A percentile compares a stretch with the other conserved stretches of the same genome.
Evolutionary conservation across 2,113 vertebrate genomes (phyloP).

Genomic region (Phrynosoma platyrhinos): DNA sequence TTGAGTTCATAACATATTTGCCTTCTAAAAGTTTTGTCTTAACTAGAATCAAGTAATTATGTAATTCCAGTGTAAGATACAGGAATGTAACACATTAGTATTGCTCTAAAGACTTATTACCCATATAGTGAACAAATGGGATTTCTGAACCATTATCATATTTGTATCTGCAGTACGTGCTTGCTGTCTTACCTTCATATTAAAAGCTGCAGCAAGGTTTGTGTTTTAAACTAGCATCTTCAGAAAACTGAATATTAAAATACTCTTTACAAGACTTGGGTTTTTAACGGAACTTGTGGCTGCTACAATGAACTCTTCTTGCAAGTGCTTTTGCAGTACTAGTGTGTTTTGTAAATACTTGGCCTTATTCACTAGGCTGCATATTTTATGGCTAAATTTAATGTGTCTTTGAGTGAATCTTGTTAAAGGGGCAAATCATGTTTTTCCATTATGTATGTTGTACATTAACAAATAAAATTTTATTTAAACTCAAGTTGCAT

Average conservation of each 20-base stretch:
- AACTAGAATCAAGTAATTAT: slow-evolving; percentile 26
- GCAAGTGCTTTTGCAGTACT: slow-evolving; percentile 75
- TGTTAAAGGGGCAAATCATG: slow-evolving; percentile 52
- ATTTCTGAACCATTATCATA: slow-evolving; percentile 18
- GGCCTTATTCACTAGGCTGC: slow-evolving; percentile 76
- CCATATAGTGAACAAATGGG: background rate
- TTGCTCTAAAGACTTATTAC: background rate
- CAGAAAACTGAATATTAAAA: slow-evolving; percentile 27
- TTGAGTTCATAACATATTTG: slow-evolving; percentile 23
- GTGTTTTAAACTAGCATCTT: slow-evolving; percentile 47
- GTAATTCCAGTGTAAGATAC: slow-evolving; percentile 30
- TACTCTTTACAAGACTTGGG: slow-evolving; percentile 44
- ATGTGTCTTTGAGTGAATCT: slow-evolving; percentile 55
- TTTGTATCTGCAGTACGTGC: slow-evolving; percentile 58
- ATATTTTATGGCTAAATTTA: slow-evolving; percentile 50
- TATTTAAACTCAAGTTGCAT: slow-evolving; percentile 63
- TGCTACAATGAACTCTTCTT: slow-evolving; percentile 52
- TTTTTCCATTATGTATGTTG: slow-evolving; percentile 69
- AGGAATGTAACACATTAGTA: slow-evolving; percentile 19
- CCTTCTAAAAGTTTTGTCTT: background rate
- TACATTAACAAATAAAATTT: slow-evolving; percentile 75
- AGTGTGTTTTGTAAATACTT: slow-evolving; percentile 75
- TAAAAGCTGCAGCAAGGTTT: slow-evolving; percentile 20
- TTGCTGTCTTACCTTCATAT: slow-evolving; percentile 45
- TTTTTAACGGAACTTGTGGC: slow-evolving; percentile 50